These are phyloP conservation scores for Rousettus madagascariensis DNA, from an alignment of 2,797 vertebrate genomes.

Conservation along the genomic window DNA sequence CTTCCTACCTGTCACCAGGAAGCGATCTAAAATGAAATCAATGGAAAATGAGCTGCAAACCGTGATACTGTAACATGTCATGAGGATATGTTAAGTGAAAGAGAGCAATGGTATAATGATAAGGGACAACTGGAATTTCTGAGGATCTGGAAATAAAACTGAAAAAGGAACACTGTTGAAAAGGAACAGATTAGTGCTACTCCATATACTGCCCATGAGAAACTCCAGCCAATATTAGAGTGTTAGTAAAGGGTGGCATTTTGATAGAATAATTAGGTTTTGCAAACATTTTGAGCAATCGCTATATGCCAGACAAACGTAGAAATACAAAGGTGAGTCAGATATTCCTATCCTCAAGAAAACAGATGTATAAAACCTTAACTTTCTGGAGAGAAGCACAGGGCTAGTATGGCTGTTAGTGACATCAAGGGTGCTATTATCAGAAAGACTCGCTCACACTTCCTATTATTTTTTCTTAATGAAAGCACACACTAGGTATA, in stretches of 20 bases:
- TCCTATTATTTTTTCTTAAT: not conserved
- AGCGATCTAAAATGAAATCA: constrained; percentile 62
- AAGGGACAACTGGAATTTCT: not conserved
- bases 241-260: not conserved
- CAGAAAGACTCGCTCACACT: not conserved
- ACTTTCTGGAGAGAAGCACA: not conserved
- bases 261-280: not conserved
- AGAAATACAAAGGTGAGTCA: not conserved
- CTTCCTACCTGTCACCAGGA: not conserved
- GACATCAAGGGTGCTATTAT: not conserved
- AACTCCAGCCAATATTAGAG: not conserved
- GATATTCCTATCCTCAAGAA: not conserved
- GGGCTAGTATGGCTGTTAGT: not conserved
- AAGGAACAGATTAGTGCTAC: not conserved
- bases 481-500: not conserved
- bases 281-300: not conserved
- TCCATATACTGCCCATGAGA: not conserved
- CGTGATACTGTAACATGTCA: not conserved
- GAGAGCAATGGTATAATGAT: not conserved
- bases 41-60: constrained; percentile 45
- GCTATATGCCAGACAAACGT: not conserved
- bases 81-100: constrained; percentile 3
- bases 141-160: not conserved
- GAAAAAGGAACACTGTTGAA: not conserved
- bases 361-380: not conserved